Percentiles rank a stretch among this genome's conserved stretches.
These are phyloP conservation scores for Lytechinus variegatus DNA, from an alignment of 35 echinoderm and acorn worm species.

Conservation along the genomic window DNA sequence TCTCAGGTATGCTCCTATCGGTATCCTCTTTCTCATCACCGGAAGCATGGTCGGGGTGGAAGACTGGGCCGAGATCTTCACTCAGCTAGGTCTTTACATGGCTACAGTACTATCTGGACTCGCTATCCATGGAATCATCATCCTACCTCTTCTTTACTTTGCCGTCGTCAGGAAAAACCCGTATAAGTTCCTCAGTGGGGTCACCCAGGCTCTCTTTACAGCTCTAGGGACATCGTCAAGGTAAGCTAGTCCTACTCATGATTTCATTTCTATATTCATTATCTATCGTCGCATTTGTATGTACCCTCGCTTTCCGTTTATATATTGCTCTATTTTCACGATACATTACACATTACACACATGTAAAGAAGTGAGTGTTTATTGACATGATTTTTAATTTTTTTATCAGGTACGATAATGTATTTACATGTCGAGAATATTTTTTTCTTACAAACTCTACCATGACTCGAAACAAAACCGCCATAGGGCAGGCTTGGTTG, in stretches of 20 bases:
- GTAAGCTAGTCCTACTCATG: constrained; percentile 47
- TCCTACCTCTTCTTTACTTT: constrained; percentile 80
- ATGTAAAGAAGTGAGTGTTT: no score
- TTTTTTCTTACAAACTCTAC: no score
- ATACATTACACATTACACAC: no score
- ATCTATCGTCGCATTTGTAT: no score
- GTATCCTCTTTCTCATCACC: constrained; percentile 95
- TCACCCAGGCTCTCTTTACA: constrained; percentile 86
- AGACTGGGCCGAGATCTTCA: constrained; percentile 77
- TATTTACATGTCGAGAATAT: no score
- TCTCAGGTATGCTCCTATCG: constrained; percentile 94
- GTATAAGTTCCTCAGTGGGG: constrained; percentile 59
- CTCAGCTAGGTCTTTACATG: constrained; percentile 86
- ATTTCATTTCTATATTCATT: no score
- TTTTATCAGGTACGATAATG: no score
- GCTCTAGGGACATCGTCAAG: constrained; percentile 97
- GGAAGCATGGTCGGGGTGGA: constrained; percentile 83
- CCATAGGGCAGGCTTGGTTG: no score
- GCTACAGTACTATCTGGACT: constrained; percentile 82
- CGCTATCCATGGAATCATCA: constrained; percentile 80
- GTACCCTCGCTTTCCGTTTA: no score
- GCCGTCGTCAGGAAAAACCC: constrained; percentile 83
- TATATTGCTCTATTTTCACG: no score
- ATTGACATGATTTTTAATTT: no score
- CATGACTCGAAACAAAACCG: no score